phyloP scores from a whole-genome alignment of 1,140 invertebrate species.

The Musca domestica region DNA sequence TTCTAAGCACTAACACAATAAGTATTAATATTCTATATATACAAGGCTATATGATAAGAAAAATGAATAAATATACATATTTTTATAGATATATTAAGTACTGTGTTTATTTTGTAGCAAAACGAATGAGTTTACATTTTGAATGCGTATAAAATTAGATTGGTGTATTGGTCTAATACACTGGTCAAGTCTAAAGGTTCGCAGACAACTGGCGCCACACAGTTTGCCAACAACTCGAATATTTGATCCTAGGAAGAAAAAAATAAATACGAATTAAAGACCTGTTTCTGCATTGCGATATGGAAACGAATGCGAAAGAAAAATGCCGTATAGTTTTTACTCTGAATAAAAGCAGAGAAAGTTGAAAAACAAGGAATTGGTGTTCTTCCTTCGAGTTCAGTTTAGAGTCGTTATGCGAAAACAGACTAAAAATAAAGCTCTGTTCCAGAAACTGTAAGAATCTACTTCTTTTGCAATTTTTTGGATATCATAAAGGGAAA shows the following conservation, averaged over 20 bases:
- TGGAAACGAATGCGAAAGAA: too few species aligned
- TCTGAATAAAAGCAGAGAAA: too few species aligned
- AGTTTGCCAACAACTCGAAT: slow-evolving; percentile 41
- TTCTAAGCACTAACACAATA: slow-evolving; percentile 23
- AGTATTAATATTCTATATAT: slow-evolving; percentile 5
- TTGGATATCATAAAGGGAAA: too few species aligned
- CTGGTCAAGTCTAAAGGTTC: slow-evolving; percentile 33
- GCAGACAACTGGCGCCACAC: slow-evolving; percentile 36
- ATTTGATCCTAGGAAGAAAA: slow-evolving; percentile 31
- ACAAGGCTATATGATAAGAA: background rate
- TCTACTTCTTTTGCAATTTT: too few species aligned
- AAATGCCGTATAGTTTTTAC: too few species aligned
- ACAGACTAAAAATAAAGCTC: too few species aligned
- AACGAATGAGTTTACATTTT: slow-evolving; percentile 37
- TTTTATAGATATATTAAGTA: slow-evolving; percentile 13
- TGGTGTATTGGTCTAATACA: slow-evolving; percentile 29
- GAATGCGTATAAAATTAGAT: slow-evolving; percentile 35
- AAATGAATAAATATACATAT: background rate
- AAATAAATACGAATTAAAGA: background rate
- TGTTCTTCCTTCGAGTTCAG: too few species aligned
- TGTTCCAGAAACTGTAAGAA: too few species aligned
- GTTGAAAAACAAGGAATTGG: too few species aligned
- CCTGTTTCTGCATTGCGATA: too few species aligned
- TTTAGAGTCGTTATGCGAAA: too few species aligned
- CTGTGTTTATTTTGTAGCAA: slow-evolving; percentile 35